Evolutionary conservation across 2,797 vertebrate species (phyloP).

Genomic region (Florisuga fusca): DNA sequence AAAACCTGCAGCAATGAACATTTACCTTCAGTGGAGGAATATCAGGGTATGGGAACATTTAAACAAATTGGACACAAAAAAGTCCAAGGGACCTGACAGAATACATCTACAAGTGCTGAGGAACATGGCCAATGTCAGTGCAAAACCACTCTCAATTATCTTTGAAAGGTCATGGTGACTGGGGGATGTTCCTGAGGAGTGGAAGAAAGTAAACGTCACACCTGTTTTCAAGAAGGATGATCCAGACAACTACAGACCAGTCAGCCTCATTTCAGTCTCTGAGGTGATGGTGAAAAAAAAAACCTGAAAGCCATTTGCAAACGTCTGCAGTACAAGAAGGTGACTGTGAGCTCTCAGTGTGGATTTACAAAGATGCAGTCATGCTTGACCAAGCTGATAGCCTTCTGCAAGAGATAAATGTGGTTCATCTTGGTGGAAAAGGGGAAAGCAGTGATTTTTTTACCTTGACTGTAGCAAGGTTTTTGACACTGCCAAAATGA

Average conservation of each 20-base stretch:
- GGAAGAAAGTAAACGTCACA: too few species aligned
- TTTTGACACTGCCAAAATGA: neutral
- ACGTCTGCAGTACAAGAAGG: neutral
- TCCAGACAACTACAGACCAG: neutral
- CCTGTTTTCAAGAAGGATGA: too few species aligned
- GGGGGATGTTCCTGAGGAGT: too few species aligned
- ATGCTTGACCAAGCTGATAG: neutral
- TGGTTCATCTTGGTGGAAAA: neutral
- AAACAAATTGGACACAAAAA: neutral
- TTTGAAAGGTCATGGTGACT: too few species aligned
- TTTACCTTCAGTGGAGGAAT: neutral
- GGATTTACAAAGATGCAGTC: neutral
- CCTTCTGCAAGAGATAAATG: neutral
- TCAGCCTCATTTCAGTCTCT: neutral
- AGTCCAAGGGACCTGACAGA: neutral
- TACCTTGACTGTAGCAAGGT: neutral
- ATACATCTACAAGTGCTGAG: neutral
- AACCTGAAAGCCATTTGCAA: neutral
- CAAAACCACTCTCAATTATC: neutral
- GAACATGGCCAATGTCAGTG: neutral
- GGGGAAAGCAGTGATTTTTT: neutral
- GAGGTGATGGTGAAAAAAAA: neutral
- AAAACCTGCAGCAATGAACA: neutral
- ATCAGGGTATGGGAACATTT: neutral
- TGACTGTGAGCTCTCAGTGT: neutral